Conservation (phyloP, 2,888 invertebrate genomes). For the Meiosimyza decipiens region DNA sequence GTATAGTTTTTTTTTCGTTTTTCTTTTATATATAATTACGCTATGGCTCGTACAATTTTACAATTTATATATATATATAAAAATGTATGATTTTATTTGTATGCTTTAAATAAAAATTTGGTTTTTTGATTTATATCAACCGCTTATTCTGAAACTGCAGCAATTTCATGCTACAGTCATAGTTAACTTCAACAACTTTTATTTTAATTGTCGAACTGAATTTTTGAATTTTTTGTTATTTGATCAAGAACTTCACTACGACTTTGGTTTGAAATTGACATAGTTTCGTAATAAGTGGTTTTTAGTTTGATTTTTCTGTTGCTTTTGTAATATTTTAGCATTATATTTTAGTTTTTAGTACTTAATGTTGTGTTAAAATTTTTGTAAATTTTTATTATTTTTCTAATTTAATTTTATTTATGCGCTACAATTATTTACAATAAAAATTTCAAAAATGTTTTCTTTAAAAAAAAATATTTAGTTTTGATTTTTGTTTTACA, state of each 20-base stretch:
- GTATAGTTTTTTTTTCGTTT: constrained; percentile 30
- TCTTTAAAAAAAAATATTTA: background rate
- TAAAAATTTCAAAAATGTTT: constrained; percentile 37
- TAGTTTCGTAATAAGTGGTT: no score
- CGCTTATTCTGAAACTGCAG: background rate
- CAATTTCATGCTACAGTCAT: no score
- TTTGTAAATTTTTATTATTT: constrained; percentile 37
- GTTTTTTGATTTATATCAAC: constrained; percentile 6
- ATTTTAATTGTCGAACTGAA: no score
- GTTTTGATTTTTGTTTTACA: no score
- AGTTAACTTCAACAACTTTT: no score
- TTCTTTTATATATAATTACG: background rate
- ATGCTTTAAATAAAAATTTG: constrained; percentile 18
- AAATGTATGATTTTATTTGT: constrained; percentile 7
- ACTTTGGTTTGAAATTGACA: no score
- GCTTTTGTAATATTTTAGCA: constrained; percentile 21
- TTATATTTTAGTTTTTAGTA: constrained; percentile 20
- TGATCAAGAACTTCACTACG: no score
- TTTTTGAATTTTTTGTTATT: no score
- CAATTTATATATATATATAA: no score
- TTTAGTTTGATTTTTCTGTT: background rate
- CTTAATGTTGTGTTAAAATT: constrained; percentile 17
- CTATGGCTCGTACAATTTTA: no score
- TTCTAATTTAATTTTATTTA: constrained; percentile 36
- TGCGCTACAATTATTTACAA: constrained; percentile 26